These are phyloP conservation scores for Megalurothrips usitatus DNA, from an alignment of 2,888 invertebrate species.

Conservation along the genomic window DNA sequence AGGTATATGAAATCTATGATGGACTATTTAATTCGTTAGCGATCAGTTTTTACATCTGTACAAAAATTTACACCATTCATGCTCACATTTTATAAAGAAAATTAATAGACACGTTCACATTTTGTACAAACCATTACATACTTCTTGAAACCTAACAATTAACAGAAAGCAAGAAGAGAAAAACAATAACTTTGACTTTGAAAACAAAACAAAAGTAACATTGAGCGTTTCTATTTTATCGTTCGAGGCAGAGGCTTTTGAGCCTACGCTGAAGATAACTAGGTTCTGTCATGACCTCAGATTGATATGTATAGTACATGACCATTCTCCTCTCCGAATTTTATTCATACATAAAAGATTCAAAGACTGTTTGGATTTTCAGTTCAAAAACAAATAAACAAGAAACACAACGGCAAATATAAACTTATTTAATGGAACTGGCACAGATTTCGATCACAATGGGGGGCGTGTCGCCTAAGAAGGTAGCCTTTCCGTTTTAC, in stretches of 20 bases:
- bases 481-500: too few relatives aligned
- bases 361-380: too few relatives aligned
- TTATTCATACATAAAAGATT: too few relatives aligned
- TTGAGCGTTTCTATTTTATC: neutral
- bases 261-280: too few relatives aligned
- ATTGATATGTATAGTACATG: too few relatives aligned
- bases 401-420: neutral
- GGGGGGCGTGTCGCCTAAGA: too few relatives aligned
- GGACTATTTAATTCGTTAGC: neutral
- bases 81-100: neutral
- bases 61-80: neutral
- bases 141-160: neutral
- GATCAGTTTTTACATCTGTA: neutral
- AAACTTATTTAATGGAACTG: neutral
- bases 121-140: neutral
- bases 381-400: too few relatives aligned
- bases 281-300: too few relatives aligned
- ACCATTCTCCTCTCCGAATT: too few relatives aligned
- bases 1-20: neutral
- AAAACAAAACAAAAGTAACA: conserved; percentile 8
- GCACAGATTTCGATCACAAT: neutral
- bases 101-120: neutral
- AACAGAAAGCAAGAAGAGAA: neutral
- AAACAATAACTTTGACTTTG: neutral
- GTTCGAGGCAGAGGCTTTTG: too few relatives aligned